A percentile compares a stretch with the other conserved stretches of the same genome.
Conservation (phyloP, 2,113 vertebrate genomes). For the Anseranas semipalmata region DNA sequence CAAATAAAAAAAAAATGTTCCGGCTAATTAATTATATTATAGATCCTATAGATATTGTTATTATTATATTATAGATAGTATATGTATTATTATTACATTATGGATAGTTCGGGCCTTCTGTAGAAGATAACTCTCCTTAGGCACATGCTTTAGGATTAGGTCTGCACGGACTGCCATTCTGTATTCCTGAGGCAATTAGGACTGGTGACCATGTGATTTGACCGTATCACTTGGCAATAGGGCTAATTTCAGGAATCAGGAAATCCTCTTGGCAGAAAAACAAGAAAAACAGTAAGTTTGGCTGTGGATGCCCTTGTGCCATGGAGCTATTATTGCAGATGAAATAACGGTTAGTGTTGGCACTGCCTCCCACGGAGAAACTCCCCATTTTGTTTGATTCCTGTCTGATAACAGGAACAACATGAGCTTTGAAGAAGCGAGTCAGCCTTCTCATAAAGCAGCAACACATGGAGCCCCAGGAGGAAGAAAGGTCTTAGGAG, state of each 20-base stretch:
- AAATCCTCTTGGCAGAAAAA: conserved; percentile 7
- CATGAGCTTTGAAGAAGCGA: neutral
- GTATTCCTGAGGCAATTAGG: neutral
- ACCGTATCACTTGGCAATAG: conserved; percentile 1
- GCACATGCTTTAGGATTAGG: accelerated
- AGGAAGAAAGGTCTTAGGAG: conserved; percentile 13
- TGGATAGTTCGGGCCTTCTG: neutral
- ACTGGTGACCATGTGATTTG: neutral
- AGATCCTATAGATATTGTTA: neutral
- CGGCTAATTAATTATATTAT: neutral
- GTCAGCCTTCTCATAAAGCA: neutral
- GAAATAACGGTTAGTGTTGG: neutral
- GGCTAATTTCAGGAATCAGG: conserved; percentile 16
- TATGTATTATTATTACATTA: neutral
- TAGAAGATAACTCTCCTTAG: neutral
- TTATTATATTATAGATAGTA: neutral
- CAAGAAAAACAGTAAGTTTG: neutral
- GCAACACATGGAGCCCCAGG: neutral
- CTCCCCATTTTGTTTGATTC: neutral
- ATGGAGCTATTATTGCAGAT: neutral
- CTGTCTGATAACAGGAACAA: neutral
- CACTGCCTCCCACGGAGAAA: neutral
- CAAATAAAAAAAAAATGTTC: neutral
- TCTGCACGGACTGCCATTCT: neutral
- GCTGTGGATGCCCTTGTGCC: neutral